phyloP scores from a whole-genome alignment of 2,888 invertebrate genomes.

The Folsomia manolachei region DNA sequence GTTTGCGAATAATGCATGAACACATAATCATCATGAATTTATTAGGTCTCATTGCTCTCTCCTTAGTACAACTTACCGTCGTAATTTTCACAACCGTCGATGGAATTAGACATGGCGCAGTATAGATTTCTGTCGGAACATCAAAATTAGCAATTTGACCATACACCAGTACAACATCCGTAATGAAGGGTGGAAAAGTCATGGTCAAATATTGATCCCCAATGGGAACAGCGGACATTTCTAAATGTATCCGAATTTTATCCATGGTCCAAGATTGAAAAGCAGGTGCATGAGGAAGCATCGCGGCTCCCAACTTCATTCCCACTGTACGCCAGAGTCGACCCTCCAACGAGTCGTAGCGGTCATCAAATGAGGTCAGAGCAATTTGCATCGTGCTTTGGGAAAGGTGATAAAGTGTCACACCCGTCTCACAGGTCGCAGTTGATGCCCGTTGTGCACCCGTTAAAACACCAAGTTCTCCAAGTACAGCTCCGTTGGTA shows the following conservation, averaged over 20 bases:
- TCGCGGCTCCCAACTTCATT: conserved; percentile 59
- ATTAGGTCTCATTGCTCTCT: neutral
- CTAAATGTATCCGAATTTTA: conserved; percentile 59
- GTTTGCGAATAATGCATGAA: neutral
- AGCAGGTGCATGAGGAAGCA: conserved; percentile 60
- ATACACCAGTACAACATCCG: conserved; percentile 61
- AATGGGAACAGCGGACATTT: conserved; percentile 61
- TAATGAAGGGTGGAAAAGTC: conserved; percentile 60
- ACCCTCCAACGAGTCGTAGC: conserved; percentile 59
- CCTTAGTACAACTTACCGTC: neutral
- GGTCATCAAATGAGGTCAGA: conserved; percentile 53
- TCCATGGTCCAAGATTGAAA: conserved; percentile 60
- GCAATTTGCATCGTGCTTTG: conserved; percentile 53
- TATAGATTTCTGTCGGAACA: conserved; percentile 59
- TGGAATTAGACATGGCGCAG: conserved; percentile 62
- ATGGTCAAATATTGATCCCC: conserved; percentile 59
- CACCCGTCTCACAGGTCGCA: conserved; percentile 62
- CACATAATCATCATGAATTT: no score
- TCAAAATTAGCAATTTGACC: conserved; percentile 60
- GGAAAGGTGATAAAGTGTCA: conserved; percentile 56
- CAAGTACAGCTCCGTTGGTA: conserved; percentile 64
- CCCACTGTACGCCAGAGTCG: conserved; percentile 64
- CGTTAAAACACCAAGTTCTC: conserved; percentile 62
- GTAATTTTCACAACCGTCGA: conserved; percentile 53
- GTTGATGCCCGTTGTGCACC: conserved; percentile 60